Evolutionary conservation across 2,797 vertebrate genomes (phyloP).

Genomic region (Sebastes iracundus): DNA sequence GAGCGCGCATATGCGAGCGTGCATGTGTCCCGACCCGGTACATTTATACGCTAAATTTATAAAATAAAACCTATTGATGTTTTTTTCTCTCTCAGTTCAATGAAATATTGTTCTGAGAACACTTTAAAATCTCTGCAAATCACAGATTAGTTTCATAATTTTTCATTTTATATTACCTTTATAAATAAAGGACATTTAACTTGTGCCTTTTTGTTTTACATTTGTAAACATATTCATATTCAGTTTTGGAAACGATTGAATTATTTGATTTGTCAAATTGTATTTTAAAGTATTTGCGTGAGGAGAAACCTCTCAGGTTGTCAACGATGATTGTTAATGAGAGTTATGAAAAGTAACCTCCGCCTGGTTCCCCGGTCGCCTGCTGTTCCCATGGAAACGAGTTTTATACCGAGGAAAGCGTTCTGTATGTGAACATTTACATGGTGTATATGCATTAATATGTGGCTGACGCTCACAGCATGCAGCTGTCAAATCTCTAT

Average conservation of each 20-base stretch:
- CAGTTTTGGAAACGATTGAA: background rate
- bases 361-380: slow-evolving; percentile 1
- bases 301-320: background rate
- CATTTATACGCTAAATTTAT: background rate
- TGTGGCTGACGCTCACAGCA: background rate
- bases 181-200: background rate
- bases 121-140: background rate
- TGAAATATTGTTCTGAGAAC: background rate
- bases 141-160: background rate
- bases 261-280: background rate
- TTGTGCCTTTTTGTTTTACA: background rate
- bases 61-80: background rate
- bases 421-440: background rate
- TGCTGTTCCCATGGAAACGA: slow-evolving; percentile 71
- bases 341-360: slow-evolving; percentile 9
- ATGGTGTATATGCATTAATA: background rate
- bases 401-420: slow-evolving; percentile 32
- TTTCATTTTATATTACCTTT: background rate
- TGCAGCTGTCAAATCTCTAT: slow-evolving; percentile 39
- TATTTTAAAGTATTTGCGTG: background rate
- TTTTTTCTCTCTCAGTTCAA: background rate
- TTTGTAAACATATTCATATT: background rate
- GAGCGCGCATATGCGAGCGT: too few species aligned
- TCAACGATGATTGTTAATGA: background rate
- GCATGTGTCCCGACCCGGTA: too few species aligned